Evolutionary conservation across 2,797 vertebrate genomes (phyloP).

Genomic region (Gymnopithys bicolor): DNA sequence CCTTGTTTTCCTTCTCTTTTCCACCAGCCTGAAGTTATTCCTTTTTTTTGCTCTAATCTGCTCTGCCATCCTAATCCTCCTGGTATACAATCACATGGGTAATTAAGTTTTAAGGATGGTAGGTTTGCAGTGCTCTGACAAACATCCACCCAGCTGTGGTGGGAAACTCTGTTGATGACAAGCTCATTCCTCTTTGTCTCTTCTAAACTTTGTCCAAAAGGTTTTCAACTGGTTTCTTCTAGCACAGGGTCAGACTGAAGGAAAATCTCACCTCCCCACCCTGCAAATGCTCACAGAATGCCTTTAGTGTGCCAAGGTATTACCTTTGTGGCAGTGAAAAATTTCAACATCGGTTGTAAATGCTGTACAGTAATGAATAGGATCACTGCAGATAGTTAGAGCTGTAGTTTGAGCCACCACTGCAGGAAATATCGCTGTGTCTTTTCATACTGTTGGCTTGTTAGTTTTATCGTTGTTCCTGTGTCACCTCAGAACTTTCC

Average conservation of each 20-base stretch:
- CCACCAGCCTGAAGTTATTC: background rate
- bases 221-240: background rate
- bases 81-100: background rate
- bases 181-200: background rate
- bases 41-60: background rate
- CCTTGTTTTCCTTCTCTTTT: background rate
- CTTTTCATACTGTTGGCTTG: background rate
- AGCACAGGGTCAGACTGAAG: background rate
- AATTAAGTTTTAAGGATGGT: background rate
- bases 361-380: background rate
- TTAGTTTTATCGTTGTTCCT: background rate
- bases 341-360: background rate
- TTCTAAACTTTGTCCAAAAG: background rate
- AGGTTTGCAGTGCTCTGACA: background rate
- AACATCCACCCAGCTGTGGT: background rate
- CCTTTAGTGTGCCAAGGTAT: background rate
- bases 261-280: background rate
- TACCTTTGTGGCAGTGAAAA: background rate
- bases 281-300: accelerated
- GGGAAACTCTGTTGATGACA: background rate
- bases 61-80: background rate
- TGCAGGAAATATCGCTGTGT: accelerated
- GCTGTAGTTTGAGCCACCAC: background rate
- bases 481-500: background rate
- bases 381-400: background rate